Evolutionary conservation across 1,140 invertebrate species (phyloP), one percentile per base, ranked within the genome.

Genomic region (Drosophila simulans): DNA sequence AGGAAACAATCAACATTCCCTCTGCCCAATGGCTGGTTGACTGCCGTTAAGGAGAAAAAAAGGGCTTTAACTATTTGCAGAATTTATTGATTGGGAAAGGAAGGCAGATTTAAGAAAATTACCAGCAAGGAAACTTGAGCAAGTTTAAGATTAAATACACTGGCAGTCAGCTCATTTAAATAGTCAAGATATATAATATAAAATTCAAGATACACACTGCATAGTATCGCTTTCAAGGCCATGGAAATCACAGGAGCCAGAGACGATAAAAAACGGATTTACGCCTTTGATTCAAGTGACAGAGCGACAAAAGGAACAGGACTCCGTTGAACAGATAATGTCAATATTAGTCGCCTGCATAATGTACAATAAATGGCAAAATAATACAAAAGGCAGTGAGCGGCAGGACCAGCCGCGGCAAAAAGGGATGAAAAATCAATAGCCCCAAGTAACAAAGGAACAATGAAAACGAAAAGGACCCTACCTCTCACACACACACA

Each of bases 261-360:
- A 49, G 35, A 45, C 73, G 74, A 71, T 77, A 82, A 79, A 77
- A 82, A 75, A 80, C 60, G 79, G 84, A 80, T 89, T 88, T 89
- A 45, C 71, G 63, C 82, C 35, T 78, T 77, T 78, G 74, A 55
- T 77, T 77, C 52, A 37, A 77, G 66, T 78, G 74, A 71, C 75
- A 78, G 73, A 46, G 53, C 72, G 54, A 66, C 59, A 66, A 59
- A 79, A 59, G 72, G 40, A 88, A 27, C 34, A 27, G 43, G 64
- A 51, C 64, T 39, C 35, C 17, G 63, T 66, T 68, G 57, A 66
- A 73, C 84, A 84, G 89, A 91, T 91, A 91, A 91, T 91, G 88
- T 91, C 89, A 91, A 91, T 91, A 91, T 91, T 91, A 91, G 89
- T 91, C 89, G 84, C 80, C 81, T 82, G 80, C 86, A 91, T 91